These are phyloP conservation scores for Coleophora flavipennella DNA, from an alignment of 2,888 invertebrate species.

Conservation along the genomic window DNA sequence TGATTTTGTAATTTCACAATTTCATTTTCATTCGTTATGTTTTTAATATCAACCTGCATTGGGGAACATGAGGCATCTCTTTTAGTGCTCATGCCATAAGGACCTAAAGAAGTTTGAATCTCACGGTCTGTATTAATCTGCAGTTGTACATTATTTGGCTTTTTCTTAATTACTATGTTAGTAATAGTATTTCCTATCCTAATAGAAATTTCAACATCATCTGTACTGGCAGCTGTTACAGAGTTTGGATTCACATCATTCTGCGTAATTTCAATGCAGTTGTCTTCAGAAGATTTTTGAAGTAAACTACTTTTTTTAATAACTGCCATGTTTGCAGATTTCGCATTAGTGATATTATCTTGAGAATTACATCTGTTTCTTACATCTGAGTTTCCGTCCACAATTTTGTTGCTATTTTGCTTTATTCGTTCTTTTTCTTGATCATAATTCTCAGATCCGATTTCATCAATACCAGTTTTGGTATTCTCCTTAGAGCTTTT, in stretches of 20 bases:
- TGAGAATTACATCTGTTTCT: no score
- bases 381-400: no score
- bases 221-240: constrained; percentile 19
- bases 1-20: not conserved
- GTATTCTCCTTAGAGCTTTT: no score
- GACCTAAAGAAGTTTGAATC: constrained; percentile 42
- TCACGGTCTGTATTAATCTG: constrained; percentile 46
- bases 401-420: no score
- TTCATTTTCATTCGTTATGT: constrained; percentile 15
- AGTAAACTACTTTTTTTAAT: constrained; percentile 37
- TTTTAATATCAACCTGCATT: constrained; percentile 17
- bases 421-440: no score
- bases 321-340: constrained; percentile 30
- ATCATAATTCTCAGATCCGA: no score
- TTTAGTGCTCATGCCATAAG: constrained; percentile 17
- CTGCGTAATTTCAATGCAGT: constrained; percentile 15
- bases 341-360: no score
- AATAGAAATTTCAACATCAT: constrained; percentile 55
- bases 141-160: constrained; percentile 44
- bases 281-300: constrained; percentile 6
- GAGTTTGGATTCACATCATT: constrained; percentile 19
- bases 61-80: constrained; percentile 10
- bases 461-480: no score
- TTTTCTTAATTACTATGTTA: constrained; percentile 51
- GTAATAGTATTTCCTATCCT: constrained; percentile 49